These are phyloP conservation scores for Xiphorhynchus elegans DNA, from an alignment of 2,113 vertebrate species.

Conservation along the genomic window DNA sequence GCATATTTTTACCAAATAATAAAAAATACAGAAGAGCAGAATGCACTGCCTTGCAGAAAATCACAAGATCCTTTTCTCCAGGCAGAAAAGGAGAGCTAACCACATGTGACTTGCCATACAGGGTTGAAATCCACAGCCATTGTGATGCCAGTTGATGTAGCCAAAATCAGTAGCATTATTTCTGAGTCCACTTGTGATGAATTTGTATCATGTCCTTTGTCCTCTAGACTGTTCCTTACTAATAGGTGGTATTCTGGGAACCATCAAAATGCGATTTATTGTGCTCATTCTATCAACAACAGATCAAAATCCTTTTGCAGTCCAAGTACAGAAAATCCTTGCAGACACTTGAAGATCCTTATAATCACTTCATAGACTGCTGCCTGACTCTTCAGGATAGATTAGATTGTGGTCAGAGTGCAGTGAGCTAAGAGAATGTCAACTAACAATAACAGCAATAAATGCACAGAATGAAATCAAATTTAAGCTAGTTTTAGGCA, in stretches of 20 bases:
- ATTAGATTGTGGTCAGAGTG: neutral
- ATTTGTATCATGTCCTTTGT: neutral
- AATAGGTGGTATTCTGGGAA: neutral
- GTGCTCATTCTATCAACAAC: neutral
- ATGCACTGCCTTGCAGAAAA: neutral
- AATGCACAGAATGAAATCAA: neutral
- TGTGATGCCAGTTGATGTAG: neutral
- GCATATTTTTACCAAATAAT: neutral
- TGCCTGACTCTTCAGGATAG: neutral
- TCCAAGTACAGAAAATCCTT: constrained; percentile 1
- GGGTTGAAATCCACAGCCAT: neutral
- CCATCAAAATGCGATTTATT: neutral
- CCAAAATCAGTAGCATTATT: neutral
- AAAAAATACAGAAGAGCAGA: neutral
- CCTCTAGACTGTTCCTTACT: neutral
- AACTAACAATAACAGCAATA: neutral
- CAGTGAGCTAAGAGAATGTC: neutral
- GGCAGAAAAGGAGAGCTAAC: neutral
- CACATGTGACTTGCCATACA: neutral
- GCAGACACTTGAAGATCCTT: neutral
- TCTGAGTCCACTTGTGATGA: neutral
- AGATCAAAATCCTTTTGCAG: constrained; percentile 6
- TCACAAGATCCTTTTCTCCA: neutral
- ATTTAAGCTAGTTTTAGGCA: neutral
- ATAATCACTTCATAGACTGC: neutral